phyloP scores from a whole-genome alignment of 1,140 invertebrate genomes.

The Oncopodura yosiiana region DNA sequence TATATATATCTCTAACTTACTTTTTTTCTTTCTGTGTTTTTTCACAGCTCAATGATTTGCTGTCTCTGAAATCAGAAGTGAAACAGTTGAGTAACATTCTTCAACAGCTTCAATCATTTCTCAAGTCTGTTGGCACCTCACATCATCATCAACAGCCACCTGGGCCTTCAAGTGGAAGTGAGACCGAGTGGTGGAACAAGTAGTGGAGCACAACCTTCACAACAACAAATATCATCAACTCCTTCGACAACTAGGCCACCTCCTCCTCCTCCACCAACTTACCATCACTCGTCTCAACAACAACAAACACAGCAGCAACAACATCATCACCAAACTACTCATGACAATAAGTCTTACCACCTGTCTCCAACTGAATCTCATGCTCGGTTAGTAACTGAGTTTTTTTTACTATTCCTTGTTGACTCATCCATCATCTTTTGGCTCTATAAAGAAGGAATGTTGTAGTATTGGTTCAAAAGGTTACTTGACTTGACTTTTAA shows the following conservation, averaged over 20 bases:
- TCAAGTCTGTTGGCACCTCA: slow-evolving; percentile 20
- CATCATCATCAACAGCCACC: slow-evolving; percentile 9
- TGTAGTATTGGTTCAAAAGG: too few species aligned
- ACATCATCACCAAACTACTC: slow-evolving; percentile 14
- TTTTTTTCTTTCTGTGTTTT: slow-evolving; percentile 20
- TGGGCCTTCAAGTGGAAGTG: slow-evolving; percentile 10
- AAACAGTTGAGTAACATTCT: slow-evolving; percentile 53
- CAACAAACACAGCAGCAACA: slow-evolving; percentile 18
- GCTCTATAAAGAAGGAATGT: too few species aligned
- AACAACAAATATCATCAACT: slow-evolving; percentile 11
- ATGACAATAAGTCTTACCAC: slow-evolving; percentile 33
- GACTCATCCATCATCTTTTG: too few species aligned
- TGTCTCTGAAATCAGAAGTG: slow-evolving; percentile 53
- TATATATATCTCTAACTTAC: too few species aligned
- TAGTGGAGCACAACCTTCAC: slow-evolving; percentile 2
- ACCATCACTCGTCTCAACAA: background rate
- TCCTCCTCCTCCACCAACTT: slow-evolving; percentile 9
- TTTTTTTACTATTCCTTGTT: background rate
- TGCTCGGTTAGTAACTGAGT: slow-evolving; percentile 10
- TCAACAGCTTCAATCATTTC: slow-evolving; percentile 35
- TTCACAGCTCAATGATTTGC: slow-evolving; percentile 55
- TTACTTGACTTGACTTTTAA: too few species aligned
- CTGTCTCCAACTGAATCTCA: slow-evolving; percentile 26
- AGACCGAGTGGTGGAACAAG: slow-evolving; percentile 10
- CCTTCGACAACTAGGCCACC: background rate